These are phyloP conservation scores for Congeria kusceri DNA, from an alignment of 2,888 invertebrate species.

Conservation along the genomic window DNA sequence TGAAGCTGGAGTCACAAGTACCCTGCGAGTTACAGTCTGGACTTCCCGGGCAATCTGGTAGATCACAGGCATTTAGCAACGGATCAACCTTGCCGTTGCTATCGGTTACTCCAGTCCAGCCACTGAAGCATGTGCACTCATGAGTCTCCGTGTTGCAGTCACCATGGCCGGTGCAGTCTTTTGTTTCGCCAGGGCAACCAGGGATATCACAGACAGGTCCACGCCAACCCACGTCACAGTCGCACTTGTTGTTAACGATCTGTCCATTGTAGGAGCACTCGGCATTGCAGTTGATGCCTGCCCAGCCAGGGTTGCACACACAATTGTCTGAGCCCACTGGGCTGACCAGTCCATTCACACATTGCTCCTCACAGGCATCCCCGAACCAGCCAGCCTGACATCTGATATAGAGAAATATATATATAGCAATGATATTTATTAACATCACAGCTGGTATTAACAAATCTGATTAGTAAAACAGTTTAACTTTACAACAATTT, in stretches of 20 bases:
- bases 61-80: constrained; percentile 65
- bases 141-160: constrained; percentile 71
- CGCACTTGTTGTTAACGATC: constrained; percentile 63
- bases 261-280: constrained; percentile 74
- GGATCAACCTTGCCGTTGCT: constrained; percentile 39
- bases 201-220: constrained; percentile 73
- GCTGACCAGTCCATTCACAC: constrained; percentile 70
- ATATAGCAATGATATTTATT: background rate
- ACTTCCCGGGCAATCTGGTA: constrained; percentile 75
- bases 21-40: constrained; percentile 76
- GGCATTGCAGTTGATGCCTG: constrained; percentile 71
- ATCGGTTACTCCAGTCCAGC: constrained; percentile 71
- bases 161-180: constrained; percentile 75
- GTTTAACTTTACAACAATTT: too few species aligned
- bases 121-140: constrained; percentile 73
- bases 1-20: constrained; percentile 60
- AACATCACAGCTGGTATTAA: too few species aligned
- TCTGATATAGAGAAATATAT: constrained; percentile 28
- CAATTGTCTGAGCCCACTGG: constrained; percentile 70
- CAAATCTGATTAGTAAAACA: too few species aligned
- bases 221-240: constrained; percentile 74
- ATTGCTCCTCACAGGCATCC: constrained; percentile 68
- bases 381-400: constrained; percentile 72
- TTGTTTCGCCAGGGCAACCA: constrained; percentile 73
- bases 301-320: constrained; percentile 74